Percentiles rank a stretch among this genome's conserved stretches.
Conservation (phyloP, 1,140 invertebrate species). For the Aphelenchoides fujianensis region DNA sequence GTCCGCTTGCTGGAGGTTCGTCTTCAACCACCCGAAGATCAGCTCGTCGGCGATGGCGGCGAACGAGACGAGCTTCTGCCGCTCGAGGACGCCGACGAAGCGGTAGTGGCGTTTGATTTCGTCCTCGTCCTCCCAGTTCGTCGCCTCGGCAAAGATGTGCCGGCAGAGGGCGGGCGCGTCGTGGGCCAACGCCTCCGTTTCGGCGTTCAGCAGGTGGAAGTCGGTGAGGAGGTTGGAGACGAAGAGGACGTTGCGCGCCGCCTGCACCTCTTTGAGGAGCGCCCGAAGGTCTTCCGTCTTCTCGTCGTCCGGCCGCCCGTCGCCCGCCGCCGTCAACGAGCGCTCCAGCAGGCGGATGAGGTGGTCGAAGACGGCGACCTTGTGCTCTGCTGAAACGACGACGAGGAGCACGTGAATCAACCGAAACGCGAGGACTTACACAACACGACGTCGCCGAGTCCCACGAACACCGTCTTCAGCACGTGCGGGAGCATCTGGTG, state of each 20-base stretch:
- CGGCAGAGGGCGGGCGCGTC: not conserved
- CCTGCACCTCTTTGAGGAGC: not conserved
- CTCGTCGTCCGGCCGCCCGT: not conserved
- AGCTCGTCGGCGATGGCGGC: not conserved
- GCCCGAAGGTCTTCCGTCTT: not conserved
- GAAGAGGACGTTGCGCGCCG: not conserved
- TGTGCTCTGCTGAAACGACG: conserved; percentile 4
- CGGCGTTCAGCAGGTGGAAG: not conserved
- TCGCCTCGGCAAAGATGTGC: not conserved
- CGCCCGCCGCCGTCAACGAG: not conserved
- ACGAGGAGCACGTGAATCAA: not conserved
- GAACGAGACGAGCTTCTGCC: not conserved
- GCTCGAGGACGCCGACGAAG: not conserved
- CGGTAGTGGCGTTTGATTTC: not conserved
- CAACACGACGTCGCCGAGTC: not conserved
- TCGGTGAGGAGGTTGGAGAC: not conserved
- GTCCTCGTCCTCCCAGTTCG: not conserved
- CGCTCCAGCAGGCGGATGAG: not conserved
- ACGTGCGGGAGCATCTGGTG: not conserved
- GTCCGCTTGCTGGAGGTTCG: not conserved
- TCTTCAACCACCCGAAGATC: not conserved
- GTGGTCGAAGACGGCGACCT: not conserved
- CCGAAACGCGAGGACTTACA: conserved; percentile 8
- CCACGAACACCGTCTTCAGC: not conserved
- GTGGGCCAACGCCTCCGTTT: not conserved